Conservation (phyloP, 2,797 vertebrate genomes). For the Manis pentadactyla region DNA sequence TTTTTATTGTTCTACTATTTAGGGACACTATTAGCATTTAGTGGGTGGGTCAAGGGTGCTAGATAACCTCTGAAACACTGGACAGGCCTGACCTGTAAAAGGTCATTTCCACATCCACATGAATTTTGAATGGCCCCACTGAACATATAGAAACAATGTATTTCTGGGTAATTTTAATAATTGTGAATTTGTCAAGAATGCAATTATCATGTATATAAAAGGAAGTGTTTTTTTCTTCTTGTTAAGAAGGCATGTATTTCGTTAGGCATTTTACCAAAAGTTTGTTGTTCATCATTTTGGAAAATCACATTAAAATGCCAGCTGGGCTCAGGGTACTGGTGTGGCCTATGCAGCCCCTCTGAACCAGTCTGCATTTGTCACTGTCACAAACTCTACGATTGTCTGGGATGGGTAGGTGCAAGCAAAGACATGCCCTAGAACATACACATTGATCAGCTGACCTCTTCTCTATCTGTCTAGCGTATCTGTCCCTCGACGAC, state of each 20-base stretch:
- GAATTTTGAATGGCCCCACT: background rate
- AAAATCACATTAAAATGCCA: background rate
- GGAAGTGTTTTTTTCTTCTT: background rate
- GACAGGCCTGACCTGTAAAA: background rate
- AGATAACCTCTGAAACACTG: background rate
- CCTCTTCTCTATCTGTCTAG: too few species aligned
- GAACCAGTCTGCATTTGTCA: background rate
- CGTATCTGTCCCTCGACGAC: background rate
- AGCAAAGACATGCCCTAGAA: background rate
- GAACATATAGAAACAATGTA: background rate
- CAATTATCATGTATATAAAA: background rate
- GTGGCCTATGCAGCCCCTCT: background rate
- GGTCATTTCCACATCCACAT: accelerated
- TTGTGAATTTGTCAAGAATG: background rate
- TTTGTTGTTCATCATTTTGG: background rate
- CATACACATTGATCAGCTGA: too few species aligned
- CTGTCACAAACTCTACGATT: background rate
- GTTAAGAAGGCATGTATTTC: background rate
- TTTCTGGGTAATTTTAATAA: background rate
- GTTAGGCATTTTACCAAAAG: background rate
- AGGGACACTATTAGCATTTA: background rate
- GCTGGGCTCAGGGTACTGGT: background rate
- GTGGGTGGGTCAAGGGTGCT: background rate
- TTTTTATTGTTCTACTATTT: background rate
- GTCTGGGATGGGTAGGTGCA: accelerated